Evolutionary conservation across 2,113 vertebrate genomes (phyloP), one percentile per base, ranked within the genome.

Genomic region (Carettochelys insculpta): DNA sequence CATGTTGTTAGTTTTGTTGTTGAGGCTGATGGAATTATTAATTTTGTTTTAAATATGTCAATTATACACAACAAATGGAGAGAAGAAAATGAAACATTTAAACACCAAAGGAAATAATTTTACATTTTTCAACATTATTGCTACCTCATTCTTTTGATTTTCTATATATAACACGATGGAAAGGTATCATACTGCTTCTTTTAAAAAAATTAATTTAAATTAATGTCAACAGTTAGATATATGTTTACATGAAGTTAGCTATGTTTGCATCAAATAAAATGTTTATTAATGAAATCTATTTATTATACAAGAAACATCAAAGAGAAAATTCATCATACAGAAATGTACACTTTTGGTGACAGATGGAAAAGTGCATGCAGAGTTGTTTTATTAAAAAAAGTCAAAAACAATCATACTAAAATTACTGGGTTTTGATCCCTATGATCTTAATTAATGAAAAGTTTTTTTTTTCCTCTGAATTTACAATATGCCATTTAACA

Each of bases 401-500:
- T 83, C 53, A 65, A 94, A 97, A 98, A 97, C 97, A 97, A 97
- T 96, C 94, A 84, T 87, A 94, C 95, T 97, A 97, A 97, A 96
- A 82, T 97, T 89, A 97, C 97, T 94, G 97, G 61, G 89, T 27
- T 93, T 96, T 92, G 95, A 94, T 96, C 96, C 95, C 96, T 98
- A 97, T 96, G 93, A 95, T 98, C 97, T 98, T 79, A 47, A 89
- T 97, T 97, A 98, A 98, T 95, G 96, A 97, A 97, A 97, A 97
- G 95, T 90, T 97, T 96, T 97, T 97, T 94, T 97, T 97, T 97
- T 94, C 97, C 97, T 97, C 96, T 97, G 97, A 98, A 98, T 98
- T 98, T 98, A 98, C 98, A 98, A 98, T 98, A 98, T 98, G 97
- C 98, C 98, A 98, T 98, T 98, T 93, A 97, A 97, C 97, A 98